Base-by-base conservation (phyloP, 35 echinoderm and acorn worm species). In the Patiria miniata region DNA sequence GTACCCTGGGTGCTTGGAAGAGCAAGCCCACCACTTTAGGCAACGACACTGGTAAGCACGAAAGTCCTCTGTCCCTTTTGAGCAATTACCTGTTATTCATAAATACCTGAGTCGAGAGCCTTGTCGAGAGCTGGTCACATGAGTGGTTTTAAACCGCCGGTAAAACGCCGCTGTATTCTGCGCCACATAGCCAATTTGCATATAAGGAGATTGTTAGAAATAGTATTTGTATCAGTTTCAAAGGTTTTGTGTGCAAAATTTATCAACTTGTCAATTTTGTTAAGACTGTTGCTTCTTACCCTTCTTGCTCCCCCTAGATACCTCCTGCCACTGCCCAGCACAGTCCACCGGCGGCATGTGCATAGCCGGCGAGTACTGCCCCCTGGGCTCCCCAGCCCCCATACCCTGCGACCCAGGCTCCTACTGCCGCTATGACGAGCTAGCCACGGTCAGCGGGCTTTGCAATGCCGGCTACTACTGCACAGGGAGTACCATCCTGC, bases 271-370 rank as follows among this genome's bases (percentile, higher is more conserved):
- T n/a, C n/a, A n/a, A n/a, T n/a, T n/a, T n/a, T n/a, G n/a, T n/a
- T n/a, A n/a, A n/a, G n/a, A 12, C 42, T 4, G 30, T 78, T 16
- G 39, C 19, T 58, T 21, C 36, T 77, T 29, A 18, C 84, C 57
- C 16, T 88, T 47, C 82, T 9, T 82, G 2, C n/a, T 53, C 32
- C 40, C 18, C 68, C 30, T 36, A 97, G 95, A 88, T 23, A 90
- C 87, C 83, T 93, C 85, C 40, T 98, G 96, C 68, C 85, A 94
- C 56, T 98, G 96, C 83, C 96, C 96, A 33, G 86, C 86, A n/a
- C 51, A 98, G 26, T 94, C 86, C 90, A 98, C 96, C 18, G 96
- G 96, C 36, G 96, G 96, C 8, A 88, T 91, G 50, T 98, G 96
- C 44, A 36, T 80, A 23, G 96, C 96, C 17, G 96, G 96, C 23